These are phyloP conservation scores for Sebastes diaconus DNA, from an alignment of 2,797 vertebrate species.

Conservation along the genomic window DNA sequence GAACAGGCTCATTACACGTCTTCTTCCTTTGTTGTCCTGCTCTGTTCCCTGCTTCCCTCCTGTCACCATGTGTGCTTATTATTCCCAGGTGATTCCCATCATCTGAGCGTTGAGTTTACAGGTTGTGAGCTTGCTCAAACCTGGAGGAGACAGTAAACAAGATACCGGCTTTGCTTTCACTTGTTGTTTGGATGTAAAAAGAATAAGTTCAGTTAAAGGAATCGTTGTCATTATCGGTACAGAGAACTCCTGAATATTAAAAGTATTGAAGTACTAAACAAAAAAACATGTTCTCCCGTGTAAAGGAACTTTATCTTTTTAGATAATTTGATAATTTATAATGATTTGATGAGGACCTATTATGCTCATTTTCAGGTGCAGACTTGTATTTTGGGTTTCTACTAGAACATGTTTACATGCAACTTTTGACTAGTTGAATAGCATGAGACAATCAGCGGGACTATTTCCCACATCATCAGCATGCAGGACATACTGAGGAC, in stretches of 20 bases:
- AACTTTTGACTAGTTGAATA: background rate
- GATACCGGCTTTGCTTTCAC: background rate
- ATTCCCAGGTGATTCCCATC: background rate
- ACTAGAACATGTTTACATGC: too few relatives aligned
- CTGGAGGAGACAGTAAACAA: background rate
- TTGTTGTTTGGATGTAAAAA: background rate
- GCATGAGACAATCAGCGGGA: background rate
- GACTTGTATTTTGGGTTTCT: too few relatives aligned
- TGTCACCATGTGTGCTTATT: background rate
- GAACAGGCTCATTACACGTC: constrained; percentile 10
- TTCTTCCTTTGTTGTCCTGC: background rate
- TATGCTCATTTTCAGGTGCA: background rate
- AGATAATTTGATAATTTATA: background rate
- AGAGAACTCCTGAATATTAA: background rate
- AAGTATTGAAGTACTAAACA: background rate
- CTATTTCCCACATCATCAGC: background rate
- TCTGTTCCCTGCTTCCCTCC: background rate
- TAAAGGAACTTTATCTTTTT: background rate
- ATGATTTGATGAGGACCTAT: background rate
- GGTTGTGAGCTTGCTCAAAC: background rate
- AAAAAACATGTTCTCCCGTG: background rate
- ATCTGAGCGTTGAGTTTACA: background rate
- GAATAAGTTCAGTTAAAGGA: background rate
- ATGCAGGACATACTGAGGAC: background rate
- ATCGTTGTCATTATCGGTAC: background rate